A percentile compares a stretch with the other conserved stretches of the same genome.
Evolutionary conservation across 2,113 vertebrate species (phyloP).

Genomic region (Galeopterus variegatus): DNA sequence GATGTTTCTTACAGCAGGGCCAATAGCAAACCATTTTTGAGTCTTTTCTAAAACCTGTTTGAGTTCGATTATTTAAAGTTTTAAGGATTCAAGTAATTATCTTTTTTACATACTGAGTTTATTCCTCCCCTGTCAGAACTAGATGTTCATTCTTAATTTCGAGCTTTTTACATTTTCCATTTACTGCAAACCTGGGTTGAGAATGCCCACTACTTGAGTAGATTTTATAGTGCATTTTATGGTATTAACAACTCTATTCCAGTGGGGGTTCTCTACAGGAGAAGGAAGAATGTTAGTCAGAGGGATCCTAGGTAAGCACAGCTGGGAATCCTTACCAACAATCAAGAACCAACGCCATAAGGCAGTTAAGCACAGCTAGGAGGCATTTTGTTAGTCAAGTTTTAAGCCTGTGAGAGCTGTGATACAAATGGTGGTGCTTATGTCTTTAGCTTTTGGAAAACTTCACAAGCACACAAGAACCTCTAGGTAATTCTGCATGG

Average conservation of each 20-base stretch:
- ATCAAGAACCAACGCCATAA: slow-evolving; percentile 40
- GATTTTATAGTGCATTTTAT: slow-evolving; percentile 58
- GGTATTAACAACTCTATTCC: slow-evolving; percentile 51
- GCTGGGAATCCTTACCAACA: slow-evolving; percentile 46
- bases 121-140: slow-evolving; percentile 60
- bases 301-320: slow-evolving; percentile 18
- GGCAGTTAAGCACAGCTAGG: slow-evolving; percentile 37
- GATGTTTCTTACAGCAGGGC: not conserved
- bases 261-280: slow-evolving; percentile 35
- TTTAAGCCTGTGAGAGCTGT: not conserved
- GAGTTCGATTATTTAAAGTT: slow-evolving; percentile 21
- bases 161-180: slow-evolving; percentile 52
- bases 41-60: not conserved
- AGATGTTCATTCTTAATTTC: slow-evolving; percentile 33
- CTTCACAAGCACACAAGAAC: not conserved
- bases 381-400: not conserved
- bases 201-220: not conserved
- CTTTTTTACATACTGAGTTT: slow-evolving; percentile 18
- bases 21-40: not conserved
- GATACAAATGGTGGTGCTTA: not conserved
- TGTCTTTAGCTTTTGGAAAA: not conserved
- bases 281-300: not conserved
- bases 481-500: not conserved
- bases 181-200: slow-evolving; percentile 54
- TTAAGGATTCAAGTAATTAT: slow-evolving; percentile 21